Base-by-base conservation (phyloP, 2,888 invertebrate species). In the Cacoxenus indagator region DNA sequence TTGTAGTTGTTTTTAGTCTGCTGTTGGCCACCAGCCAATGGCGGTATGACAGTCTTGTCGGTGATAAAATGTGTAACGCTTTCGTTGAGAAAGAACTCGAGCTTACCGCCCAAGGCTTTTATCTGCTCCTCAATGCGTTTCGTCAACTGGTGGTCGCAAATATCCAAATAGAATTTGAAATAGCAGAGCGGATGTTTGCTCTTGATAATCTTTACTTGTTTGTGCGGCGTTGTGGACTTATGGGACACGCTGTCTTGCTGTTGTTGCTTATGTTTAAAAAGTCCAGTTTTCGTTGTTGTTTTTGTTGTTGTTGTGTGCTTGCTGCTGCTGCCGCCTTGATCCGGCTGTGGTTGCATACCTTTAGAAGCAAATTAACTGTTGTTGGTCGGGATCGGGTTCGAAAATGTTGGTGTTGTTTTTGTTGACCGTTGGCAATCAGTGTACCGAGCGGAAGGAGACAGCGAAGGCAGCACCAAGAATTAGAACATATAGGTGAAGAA, bases 121-220 rank as follows among this genome's bases (percentile, higher is more conserved):
- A 94, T 91, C 86, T 91, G 92, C 74, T 90, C 89, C 81, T 93
- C 93, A 88, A 94, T 88, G 76, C 91, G 92, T 81, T 90, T 89
- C 72, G 91, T 90, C 67, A 91, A 87, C 77, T 90, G 90, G 89
- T 92, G 91, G 83, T 92, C 93, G 89, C 93, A 92, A 80, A 94
- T 91, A 85, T 94, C 93, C 90, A 94, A 90, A 88, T 93, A 94
- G 89, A 94, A 93, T 85, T 91, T 92, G 84, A 92, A 92, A 87
- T 92, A 91, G 81, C 90, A 90, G 85, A 93, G 86, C 64, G 91
- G 91, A 83, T 90, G 91, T 68, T 88, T 87, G 76, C 89, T 88
- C 79, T 89, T 90, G 75, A 89, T 84, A 76, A 88, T 81, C 82
- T 85, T 86, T 78, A 85, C 78, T 81, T 82, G 24, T 62, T 59